Percentiles rank a stretch among this genome's conserved stretches.
phyloP scores from a whole-genome alignment of 2,113 vertebrate species.

The Mus musculus region DNA sequence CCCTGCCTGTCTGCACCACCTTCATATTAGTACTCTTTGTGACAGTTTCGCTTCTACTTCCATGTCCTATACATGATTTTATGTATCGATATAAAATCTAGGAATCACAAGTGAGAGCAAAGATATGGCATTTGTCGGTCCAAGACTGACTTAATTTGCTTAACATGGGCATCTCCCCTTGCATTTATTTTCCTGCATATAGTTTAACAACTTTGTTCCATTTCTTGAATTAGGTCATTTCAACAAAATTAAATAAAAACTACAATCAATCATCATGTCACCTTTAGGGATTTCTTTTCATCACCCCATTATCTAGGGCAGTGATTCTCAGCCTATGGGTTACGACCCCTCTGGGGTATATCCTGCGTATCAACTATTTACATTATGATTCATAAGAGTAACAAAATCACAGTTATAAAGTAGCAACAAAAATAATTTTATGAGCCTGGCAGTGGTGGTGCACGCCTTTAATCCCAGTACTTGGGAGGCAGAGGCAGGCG shows the following conservation, averaged over 20 bases:
- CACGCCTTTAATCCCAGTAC: too few relatives aligned
- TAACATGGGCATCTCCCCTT: not conserved
- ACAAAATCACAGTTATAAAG: not conserved
- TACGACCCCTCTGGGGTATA: not conserved
- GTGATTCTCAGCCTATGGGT: not conserved
- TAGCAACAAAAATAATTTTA: not conserved
- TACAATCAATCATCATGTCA: not conserved
- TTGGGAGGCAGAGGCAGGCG: too few relatives aligned
- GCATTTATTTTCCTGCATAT: not conserved
- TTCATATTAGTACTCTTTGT: not conserved
- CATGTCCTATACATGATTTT: not conserved
- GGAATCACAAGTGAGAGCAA: not conserved
- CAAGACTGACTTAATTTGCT: not conserved
- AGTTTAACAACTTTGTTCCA: not conserved
- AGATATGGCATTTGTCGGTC: not conserved
- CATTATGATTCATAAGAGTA: not conserved
- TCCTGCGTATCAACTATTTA: not conserved
- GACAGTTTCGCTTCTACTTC: not conserved
- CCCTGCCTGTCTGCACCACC: not conserved
- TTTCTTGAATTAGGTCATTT: conserved; percentile 61
- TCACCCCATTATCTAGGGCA: conserved; percentile 23
- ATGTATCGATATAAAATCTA: not conserved
- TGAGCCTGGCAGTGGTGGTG: too few relatives aligned
- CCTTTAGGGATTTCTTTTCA: conserved; percentile 22
- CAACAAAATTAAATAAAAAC: conserved; percentile 10